phyloP scores from a whole-genome alignment of 2,888 invertebrate genomes.

The Dorcus parallelipipedus region DNA sequence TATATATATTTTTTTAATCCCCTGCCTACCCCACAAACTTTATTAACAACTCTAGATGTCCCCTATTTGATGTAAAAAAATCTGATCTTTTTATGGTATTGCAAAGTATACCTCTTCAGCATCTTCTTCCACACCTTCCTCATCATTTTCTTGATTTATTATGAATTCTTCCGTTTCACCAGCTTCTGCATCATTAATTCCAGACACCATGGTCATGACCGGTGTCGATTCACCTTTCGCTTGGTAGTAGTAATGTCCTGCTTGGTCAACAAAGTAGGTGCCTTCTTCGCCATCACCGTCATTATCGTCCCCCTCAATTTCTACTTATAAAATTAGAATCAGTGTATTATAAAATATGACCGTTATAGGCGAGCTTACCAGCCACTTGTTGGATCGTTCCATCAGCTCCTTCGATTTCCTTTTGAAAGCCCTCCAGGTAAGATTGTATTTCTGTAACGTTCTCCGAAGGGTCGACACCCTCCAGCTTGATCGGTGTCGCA shows the following conservation, averaged over 20 bases:
- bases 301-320: constrained; percentile 38
- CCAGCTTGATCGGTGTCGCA: constrained; percentile 47
- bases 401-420: constrained; percentile 67
- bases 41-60: too few relatives aligned
- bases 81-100: neutral
- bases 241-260: constrained; percentile 81
- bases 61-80: too few relatives aligned
- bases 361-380: constrained; percentile 39
- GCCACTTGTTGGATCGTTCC: constrained; percentile 47
- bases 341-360: neutral
- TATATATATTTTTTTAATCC: too few relatives aligned
- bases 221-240: constrained; percentile 62
- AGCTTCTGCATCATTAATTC: constrained; percentile 46
- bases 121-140: constrained; percentile 41
- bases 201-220: constrained; percentile 61
- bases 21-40: too few relatives aligned
- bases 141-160: constrained; percentile 51
- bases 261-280: constrained; percentile 77
- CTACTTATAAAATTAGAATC: constrained; percentile 10
- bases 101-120: constrained; percentile 30
- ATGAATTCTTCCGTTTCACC: constrained; percentile 52
- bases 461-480: constrained; percentile 47
- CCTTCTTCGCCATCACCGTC: constrained; percentile 59
- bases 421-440: constrained; percentile 78
- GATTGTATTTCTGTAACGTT: constrained; percentile 71